phyloP scores from a whole-genome alignment of 2,888 invertebrate species.

The Machimus atricapillus region DNA sequence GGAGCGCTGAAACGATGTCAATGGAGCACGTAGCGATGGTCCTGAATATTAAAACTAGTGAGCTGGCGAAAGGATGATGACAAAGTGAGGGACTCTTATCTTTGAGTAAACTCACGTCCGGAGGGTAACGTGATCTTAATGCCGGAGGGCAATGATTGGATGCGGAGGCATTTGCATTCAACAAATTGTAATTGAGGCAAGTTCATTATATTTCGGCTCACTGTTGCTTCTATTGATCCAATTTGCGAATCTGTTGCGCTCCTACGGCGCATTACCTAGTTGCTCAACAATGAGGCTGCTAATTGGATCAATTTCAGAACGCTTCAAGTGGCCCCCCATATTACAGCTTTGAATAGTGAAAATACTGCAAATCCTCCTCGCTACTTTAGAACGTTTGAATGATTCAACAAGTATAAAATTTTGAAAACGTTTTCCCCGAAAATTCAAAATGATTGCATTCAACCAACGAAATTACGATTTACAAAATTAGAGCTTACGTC shows the following conservation, averaged over 20 bases:
- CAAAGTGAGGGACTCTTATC: background rate
- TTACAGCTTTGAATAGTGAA: background rate
- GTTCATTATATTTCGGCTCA: background rate
- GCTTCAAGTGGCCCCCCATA: background rate
- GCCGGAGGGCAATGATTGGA: background rate
- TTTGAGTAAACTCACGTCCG: background rate
- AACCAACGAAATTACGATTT: background rate
- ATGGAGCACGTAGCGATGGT: conserved; percentile 24
- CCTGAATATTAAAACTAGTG: conserved; percentile 19
- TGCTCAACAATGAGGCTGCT: background rate
- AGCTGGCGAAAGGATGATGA: background rate
- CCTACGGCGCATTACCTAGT: background rate
- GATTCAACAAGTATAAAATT: background rate
- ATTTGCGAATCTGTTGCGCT: background rate
- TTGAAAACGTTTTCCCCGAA: background rate
- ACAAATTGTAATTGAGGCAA: background rate
- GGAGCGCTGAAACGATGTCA: conserved; percentile 19
- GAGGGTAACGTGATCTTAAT: background rate
- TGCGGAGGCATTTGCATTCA: conserved; percentile 9
- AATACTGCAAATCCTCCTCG: background rate
- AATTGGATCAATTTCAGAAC: background rate
- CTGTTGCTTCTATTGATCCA: background rate
- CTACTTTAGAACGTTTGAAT: background rate
- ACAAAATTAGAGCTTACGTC: background rate
- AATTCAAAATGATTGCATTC: background rate